These are phyloP conservation scores for Microtus montanus DNA, from an alignment of 2,113 vertebrate genomes.

Conservation along the genomic window DNA sequence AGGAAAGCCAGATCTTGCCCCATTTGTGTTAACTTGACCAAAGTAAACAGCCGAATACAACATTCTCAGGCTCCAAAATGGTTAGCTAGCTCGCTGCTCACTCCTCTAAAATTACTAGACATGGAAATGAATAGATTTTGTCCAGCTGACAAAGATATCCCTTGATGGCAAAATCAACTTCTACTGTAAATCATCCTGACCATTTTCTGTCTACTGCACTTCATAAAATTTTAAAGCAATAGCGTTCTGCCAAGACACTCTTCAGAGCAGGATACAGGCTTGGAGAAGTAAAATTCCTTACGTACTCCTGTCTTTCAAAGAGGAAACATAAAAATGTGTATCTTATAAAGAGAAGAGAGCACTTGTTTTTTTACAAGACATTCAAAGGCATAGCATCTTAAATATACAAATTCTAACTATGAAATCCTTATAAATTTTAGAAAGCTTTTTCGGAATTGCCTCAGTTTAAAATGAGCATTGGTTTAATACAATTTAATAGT, in stretches of 20 bases:
- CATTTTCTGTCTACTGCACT: neutral
- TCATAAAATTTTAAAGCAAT: neutral
- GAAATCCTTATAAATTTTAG: neutral
- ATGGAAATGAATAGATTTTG: neutral
- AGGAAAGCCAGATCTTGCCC: neutral
- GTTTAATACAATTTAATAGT: neutral
- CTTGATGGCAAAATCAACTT: constrained; percentile 14
- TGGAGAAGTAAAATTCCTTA: neutral
- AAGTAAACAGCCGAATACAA: neutral
- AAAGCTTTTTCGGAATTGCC: neutral
- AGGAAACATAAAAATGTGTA: neutral
- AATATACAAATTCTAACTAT: neutral
- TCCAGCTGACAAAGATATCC: neutral
- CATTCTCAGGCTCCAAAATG: neutral
- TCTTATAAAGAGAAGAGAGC: neutral
- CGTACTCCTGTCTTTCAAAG: neutral
- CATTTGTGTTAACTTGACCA: neutral
- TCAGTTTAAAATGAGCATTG: neutral
- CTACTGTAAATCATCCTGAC: neutral
- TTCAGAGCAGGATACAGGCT: neutral
- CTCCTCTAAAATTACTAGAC: neutral
- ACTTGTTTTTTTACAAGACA: neutral
- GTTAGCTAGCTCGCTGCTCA: neutral
- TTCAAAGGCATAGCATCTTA: neutral
- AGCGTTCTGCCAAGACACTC: neutral